Evolutionary conservation across 2,888 invertebrate genomes (phyloP).

Genomic region (Ormyrus rosae): DNA sequence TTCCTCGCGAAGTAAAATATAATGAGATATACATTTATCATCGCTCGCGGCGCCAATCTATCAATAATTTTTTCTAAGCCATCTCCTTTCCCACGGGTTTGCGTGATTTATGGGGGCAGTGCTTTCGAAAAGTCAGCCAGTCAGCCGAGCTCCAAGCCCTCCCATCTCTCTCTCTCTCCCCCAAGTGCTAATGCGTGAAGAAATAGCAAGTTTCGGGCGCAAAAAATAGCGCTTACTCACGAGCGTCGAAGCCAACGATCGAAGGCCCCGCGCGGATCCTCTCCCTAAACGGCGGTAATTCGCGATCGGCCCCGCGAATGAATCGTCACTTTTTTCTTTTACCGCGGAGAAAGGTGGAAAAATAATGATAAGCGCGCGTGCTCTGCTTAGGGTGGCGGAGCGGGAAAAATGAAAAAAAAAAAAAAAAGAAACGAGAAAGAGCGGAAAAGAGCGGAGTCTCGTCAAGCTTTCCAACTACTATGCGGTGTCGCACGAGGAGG

Average conservation of each 20-base stretch:
- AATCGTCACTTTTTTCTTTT: no score
- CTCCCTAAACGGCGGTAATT: no score
- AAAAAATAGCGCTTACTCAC: background rate
- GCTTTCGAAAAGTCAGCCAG: slow-evolving; percentile 2
- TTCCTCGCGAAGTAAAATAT: no score
- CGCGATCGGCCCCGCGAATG: no score
- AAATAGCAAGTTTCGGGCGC: no score
- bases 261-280: no score
- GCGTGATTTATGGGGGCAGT: slow-evolving; percentile 13
- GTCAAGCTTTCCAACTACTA: slow-evolving; percentile 31
- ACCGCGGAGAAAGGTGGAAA: no score
- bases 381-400: background rate
- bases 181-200: background rate
- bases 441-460: background rate
- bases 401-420: background rate
- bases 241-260: background rate
- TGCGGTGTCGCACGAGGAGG: background rate
- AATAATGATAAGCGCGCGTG: no score
- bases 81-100: background rate
- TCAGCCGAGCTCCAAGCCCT: background rate
- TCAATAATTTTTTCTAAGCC: no score
- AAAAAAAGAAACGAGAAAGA: background rate
- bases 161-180: no score
- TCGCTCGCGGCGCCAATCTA: no score
- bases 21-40: no score